Evolutionary conservation across 1,140 invertebrate species (phyloP), one percentile per base, ranked within the genome.

Genomic region (Drosophila navojoa): DNA sequence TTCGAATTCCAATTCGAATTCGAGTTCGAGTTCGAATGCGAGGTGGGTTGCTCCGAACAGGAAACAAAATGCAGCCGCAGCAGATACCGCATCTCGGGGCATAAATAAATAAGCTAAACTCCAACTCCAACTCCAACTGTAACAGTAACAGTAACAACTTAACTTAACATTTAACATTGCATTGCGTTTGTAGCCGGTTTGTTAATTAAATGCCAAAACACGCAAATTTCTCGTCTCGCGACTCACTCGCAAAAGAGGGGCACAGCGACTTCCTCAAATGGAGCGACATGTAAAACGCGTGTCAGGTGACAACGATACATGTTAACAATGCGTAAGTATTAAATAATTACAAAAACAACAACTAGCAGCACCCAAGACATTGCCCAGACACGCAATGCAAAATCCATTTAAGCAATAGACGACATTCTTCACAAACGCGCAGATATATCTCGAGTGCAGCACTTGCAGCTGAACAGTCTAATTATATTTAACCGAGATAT

Each of bases 311-410:
- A 76, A 76, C 75, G 71, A 82, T 79, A 76, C 79, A 71, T 82
- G 80, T 82, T 82, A 82, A 82, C 79, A 84, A 82, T 82, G 79
- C 76, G 79, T 81, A 81, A 81, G 79, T 82, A 82, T 82, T 82
- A 84, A 84, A 80, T 82, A 82, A 82, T 82, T 82, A 79, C 71
- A 42, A 29, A 29, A 61, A 15, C 58, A 50, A 40, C 27, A 59
- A 32, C 44, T 38, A 16, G 16, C 42, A 67, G 40, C 45, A 66
- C 35, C 40, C 50, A 57, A 67, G 29, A 60, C 78, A 72, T 73
- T 54, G 52, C 59, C 40, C 54, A 38, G 47, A 47, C 74, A 81
- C 45, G 79, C 74, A 77, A 81, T 50, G 69, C 72, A 73, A 57
- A 81, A 54, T 38, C 40, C 59, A 72, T 68, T 81, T 81, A 58